A percentile compares a stretch with the other conserved stretches of the same genome.
Conservation (phyloP, 2,888 invertebrate species). For the Elysia crispata region DNA sequence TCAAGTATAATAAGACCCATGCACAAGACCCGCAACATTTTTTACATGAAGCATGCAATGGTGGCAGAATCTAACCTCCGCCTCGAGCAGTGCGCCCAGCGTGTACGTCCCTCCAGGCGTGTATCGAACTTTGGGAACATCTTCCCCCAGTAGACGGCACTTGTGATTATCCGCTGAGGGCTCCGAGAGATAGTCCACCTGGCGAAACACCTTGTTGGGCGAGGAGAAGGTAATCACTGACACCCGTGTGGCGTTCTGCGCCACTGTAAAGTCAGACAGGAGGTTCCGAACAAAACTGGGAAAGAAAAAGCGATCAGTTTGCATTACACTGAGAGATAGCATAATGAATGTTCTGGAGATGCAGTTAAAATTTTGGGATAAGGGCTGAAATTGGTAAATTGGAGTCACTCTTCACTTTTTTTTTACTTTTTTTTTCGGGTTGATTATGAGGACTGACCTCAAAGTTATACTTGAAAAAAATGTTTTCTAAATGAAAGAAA, state of each 20-base stretch:
- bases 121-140: slow-evolving; percentile 82
- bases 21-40: no score
- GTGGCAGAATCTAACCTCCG: slow-evolving; percentile 79
- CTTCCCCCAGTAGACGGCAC: slow-evolving; percentile 82
- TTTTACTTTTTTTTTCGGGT: no score
- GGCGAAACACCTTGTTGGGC: slow-evolving; percentile 80
- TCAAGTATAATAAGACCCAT: no score
- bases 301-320: neutral
- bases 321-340: no score
- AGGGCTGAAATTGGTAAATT: no score
- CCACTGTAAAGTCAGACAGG: slow-evolving; percentile 82
- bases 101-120: slow-evolving; percentile 85
- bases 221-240: slow-evolving; percentile 84
- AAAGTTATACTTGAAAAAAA: no score
- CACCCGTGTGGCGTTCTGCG: slow-evolving; percentile 82
- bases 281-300: slow-evolving; percentile 82
- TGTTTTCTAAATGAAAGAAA: no score
- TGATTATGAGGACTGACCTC: no score
- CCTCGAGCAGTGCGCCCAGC: slow-evolving; percentile 83
- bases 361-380: no score
- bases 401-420: no score
- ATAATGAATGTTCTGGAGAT: no score
- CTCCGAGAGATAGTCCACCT: slow-evolving; percentile 82
- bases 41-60: no score
- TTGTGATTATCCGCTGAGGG: slow-evolving; percentile 81